Evolutionary conservation across 1,140 invertebrate genomes (phyloP).

Genomic region (Caerostris extrusa): DNA sequence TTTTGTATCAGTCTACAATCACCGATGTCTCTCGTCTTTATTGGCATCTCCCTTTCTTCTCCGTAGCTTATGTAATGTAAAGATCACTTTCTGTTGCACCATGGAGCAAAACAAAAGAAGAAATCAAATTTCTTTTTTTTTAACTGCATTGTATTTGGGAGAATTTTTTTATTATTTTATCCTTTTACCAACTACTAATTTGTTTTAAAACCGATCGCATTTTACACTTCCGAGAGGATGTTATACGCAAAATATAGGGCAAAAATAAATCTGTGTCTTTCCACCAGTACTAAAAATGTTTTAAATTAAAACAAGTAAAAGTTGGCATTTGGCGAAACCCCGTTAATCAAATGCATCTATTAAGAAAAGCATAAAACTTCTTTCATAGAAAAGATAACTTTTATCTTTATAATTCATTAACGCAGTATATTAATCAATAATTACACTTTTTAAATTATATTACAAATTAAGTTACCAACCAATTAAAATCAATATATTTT

Average conservation of each 20-base stretch:
- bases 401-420: too few relatives aligned
- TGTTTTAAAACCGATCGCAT: conserved; percentile 23
- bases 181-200: background rate
- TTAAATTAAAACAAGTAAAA: background rate
- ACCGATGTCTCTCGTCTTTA: conserved; percentile 53
- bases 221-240: background rate
- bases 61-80: conserved; percentile 7
- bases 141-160: too few relatives aligned
- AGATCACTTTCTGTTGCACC: conserved; percentile 50
- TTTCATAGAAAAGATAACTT: background rate
- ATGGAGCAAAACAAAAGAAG: conserved; percentile 15
- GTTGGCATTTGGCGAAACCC: background rate
- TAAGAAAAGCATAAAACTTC: background rate
- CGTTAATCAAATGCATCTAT: background rate
- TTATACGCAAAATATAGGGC: conserved; percentile 14
- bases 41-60: conserved; percentile 55
- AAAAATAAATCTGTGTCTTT: conserved; percentile 13
- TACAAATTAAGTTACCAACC: too few relatives aligned
- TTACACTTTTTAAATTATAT: too few relatives aligned
- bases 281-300: background rate
- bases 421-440: too few relatives aligned
- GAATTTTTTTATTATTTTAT: too few relatives aligned
- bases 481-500: too few relatives aligned
- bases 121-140: conserved; percentile 26
- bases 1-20: conserved; percentile 67